Evolutionary conservation across 2,888 invertebrate species (phyloP).

Genomic region (Gastrophysa polygoni): DNA sequence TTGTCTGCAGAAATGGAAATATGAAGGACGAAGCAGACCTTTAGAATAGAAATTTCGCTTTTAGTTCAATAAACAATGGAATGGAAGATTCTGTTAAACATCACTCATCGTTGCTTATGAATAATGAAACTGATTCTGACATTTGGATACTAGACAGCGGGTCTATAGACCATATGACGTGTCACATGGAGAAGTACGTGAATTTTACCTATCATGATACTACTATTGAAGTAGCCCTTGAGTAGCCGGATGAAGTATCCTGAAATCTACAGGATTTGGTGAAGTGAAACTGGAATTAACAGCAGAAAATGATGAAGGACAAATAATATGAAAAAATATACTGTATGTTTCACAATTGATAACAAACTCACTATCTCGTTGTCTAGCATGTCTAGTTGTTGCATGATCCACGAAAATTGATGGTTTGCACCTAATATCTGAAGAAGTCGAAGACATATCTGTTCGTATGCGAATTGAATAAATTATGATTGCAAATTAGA

Average conservation of each 20-base stretch:
- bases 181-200: not conserved
- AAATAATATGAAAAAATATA: not conserved
- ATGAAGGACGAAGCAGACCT: not conserved
- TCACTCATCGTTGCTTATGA: not conserved
- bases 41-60: conserved; percentile 1
- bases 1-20: not conserved
- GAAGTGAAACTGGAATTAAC: not conserved
- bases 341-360: conserved; percentile 2
- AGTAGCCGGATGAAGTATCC: not conserved
- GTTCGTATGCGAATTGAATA: too few species aligned
- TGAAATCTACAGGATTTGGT: not conserved
- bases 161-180: not conserved
- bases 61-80: not conserved
- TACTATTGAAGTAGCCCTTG: not conserved
- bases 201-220: not conserved
- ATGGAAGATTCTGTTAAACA: not conserved
- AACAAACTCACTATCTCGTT: not conserved
- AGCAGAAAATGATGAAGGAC: not conserved
- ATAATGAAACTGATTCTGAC: not conserved
- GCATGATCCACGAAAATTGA: not conserved
- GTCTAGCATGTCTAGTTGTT: not conserved
- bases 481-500: too few species aligned
- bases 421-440: not conserved
- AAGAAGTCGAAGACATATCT: not conserved
- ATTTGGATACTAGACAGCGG: conserved; percentile 6